Percentiles rank a stretch among this genome's conserved stretches.
phyloP scores from a whole-genome alignment of 2,888 invertebrate genomes.

The Troides helena region DNA sequence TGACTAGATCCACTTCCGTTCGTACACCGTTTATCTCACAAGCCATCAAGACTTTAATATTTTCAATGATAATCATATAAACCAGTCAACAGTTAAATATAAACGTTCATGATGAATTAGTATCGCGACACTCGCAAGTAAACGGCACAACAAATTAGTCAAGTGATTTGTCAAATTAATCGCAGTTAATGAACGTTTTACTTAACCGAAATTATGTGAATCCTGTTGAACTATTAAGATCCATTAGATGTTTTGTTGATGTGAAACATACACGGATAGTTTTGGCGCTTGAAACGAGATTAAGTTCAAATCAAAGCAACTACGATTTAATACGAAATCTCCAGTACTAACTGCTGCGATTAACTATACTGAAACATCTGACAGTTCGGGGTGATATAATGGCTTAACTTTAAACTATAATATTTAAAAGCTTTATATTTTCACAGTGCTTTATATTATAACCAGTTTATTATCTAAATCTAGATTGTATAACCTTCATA shows the following conservation, averaged over 20 bases:
- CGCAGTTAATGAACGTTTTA: constrained; percentile 18
- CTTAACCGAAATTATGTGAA: constrained; percentile 20
- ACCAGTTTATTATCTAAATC: too few species aligned
- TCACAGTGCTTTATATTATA: too few species aligned
- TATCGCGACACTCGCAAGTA: constrained; percentile 8
- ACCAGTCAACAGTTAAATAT: neutral
- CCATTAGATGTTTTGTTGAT: constrained; percentile 8
- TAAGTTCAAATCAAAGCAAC: neutral
- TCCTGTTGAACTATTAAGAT: constrained; percentile 13
- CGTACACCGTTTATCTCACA: too few species aligned
- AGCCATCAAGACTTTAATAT: too few species aligned
- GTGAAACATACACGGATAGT: neutral
- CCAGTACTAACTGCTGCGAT: neutral
- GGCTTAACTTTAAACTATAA: neutral
- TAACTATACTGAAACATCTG: neutral
- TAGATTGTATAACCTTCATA: too few species aligned
- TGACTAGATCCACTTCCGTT: too few species aligned
- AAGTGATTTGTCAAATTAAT: constrained; percentile 28
- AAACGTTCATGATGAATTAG: neutral
- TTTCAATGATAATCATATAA: too few species aligned
- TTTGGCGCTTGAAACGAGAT: neutral
- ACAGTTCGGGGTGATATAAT: neutral
- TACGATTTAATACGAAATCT: neutral
- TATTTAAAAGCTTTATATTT: too few species aligned
- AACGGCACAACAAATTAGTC: constrained; percentile 18